Evolutionary conservation across 2,888 invertebrate genomes (phyloP).

Genomic region (Sceliomorpha sp.): DNA sequence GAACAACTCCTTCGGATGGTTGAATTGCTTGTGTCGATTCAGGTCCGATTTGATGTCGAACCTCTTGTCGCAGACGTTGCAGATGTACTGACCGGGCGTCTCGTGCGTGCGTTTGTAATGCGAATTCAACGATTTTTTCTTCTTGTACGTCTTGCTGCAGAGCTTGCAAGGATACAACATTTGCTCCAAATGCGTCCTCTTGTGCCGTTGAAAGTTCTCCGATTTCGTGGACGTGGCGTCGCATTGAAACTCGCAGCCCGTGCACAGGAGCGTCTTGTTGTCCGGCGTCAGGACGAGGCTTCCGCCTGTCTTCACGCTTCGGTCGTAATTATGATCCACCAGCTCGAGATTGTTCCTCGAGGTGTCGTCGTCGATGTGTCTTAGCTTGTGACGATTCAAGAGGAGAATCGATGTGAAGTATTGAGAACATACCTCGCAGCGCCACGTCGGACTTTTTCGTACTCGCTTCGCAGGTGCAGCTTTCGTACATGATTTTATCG

Average conservation of each 20-base stretch:
- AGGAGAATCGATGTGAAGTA: neutral
- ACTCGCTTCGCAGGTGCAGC: neutral
- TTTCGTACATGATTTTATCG: neutral
- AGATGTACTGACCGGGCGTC: conserved; percentile 49
- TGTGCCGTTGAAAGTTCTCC: neutral
- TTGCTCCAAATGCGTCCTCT: neutral
- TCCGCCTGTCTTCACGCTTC: too few relatives aligned
- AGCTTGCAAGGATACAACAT: too few relatives aligned
- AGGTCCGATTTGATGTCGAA: conserved; percentile 81
- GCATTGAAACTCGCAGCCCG: too few relatives aligned
- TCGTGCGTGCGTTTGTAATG: conserved; percentile 54
- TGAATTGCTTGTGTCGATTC: conserved; percentile 43
- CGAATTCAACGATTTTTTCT: conserved; percentile 48
- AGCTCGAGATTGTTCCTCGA: neutral
- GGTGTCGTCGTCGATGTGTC: neutral
- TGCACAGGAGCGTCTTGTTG: too few relatives aligned
- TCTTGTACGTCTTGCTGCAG: conserved; percentile 28
- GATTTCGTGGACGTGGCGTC: neutral
- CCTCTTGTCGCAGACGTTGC: conserved; percentile 63
- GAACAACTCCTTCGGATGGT: conserved; percentile 40
- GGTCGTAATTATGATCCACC: neutral
- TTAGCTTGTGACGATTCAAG: neutral
- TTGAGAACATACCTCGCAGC: neutral
- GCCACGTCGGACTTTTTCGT: neutral
- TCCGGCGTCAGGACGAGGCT: too few relatives aligned